phyloP scores from a whole-genome alignment of 2,113 vertebrate genomes.

The Mirza zaza region DNA sequence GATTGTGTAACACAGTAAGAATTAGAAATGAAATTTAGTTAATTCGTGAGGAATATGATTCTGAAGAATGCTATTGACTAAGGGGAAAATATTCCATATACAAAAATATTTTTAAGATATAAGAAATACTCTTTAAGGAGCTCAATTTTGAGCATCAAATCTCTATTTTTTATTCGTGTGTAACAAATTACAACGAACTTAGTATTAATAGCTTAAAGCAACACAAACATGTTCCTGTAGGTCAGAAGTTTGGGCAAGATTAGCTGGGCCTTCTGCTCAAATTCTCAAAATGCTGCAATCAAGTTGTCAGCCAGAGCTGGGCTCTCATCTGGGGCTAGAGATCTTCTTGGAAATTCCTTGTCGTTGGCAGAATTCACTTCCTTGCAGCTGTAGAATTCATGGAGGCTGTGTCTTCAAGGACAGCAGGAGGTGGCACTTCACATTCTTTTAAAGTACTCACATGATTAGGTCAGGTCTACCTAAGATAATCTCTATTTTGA shows the following conservation, averaged over 20 bases:
- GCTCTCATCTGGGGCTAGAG: neutral
- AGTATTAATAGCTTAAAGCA: neutral
- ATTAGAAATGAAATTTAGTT: neutral
- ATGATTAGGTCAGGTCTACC: neutral
- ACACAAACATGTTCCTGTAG: neutral
- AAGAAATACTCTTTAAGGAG: neutral
- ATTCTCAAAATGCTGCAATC: neutral
- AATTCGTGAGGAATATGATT: neutral
- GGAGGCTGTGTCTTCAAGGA: neutral
- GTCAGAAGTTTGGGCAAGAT: neutral
- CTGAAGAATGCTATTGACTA: neutral
- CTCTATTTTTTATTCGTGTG: neutral
- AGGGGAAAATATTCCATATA: neutral
- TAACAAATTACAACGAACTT: neutral
- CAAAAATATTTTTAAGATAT: neutral
- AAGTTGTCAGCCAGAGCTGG: neutral
- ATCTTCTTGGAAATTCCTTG: neutral
- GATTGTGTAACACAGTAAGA: neutral
- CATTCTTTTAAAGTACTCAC: neutral
- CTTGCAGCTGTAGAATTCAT: neutral
- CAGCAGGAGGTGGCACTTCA: neutral
- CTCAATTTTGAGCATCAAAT: neutral
- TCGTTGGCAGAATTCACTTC: conserved; percentile 15
- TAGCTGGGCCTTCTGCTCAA: neutral
- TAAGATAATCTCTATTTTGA: neutral